phyloP scores from a whole-genome alignment of 2,888 invertebrate genomes.

The Andrena praecox region DNA sequence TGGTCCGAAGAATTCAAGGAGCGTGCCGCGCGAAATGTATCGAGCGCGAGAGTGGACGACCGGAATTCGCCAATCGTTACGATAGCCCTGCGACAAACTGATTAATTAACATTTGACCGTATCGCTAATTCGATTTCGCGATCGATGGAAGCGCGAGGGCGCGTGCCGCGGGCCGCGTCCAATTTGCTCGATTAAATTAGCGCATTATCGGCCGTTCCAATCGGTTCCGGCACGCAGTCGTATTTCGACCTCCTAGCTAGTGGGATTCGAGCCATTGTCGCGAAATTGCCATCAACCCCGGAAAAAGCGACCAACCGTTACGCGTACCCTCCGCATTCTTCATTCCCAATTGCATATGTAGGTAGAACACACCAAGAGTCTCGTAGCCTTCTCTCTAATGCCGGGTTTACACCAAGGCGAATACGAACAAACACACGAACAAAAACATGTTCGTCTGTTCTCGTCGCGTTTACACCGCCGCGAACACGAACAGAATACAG shows the following conservation, averaged over 20 bases:
- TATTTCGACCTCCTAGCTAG: not conserved
- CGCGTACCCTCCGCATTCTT: not conserved
- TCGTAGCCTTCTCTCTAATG: too few relatives aligned
- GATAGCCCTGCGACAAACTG: slow-evolving; percentile 38
- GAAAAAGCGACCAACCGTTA: not conserved
- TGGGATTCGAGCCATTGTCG: not conserved
- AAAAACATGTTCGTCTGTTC: too few relatives aligned
- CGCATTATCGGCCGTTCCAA: slow-evolving; percentile 54
- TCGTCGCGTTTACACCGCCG: too few relatives aligned
- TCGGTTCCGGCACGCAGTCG: slow-evolving; percentile 45
- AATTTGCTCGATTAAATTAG: slow-evolving; percentile 68
- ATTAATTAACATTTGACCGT: slow-evolving; percentile 61
- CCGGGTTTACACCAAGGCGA: too few relatives aligned
- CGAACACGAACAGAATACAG: too few relatives aligned
- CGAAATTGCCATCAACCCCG: not conserved
- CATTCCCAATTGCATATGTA: too few relatives aligned
- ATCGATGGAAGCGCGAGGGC: slow-evolving; percentile 12
- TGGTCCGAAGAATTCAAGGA: not conserved
- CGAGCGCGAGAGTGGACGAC: not conserved
- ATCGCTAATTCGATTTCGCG: slow-evolving; percentile 56
- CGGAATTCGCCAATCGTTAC: slow-evolving; percentile 17
- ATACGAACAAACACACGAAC: too few relatives aligned
- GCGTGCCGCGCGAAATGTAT: not conserved
- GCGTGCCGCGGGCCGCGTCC: slow-evolving; percentile 26
- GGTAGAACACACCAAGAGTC: too few relatives aligned